Conservation (phyloP, 2,888 invertebrate species). For the Perizoma flavofasciatum region DNA sequence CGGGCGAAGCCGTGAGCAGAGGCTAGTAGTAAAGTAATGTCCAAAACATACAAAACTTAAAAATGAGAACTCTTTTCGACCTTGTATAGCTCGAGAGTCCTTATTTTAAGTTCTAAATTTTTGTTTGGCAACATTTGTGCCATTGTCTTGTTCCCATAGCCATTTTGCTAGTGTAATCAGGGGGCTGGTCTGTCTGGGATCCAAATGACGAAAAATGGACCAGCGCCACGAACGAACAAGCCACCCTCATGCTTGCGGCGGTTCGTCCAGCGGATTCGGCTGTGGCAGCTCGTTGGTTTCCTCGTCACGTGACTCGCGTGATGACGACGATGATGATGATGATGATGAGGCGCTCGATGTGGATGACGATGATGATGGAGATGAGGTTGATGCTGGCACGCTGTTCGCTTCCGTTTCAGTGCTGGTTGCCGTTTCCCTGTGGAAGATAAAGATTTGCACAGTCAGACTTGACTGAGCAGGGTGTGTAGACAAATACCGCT, state of each 20-base stretch:
- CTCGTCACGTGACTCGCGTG: slow-evolving; percentile 38
- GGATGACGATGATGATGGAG: slow-evolving; percentile 42
- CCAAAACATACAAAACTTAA: no score
- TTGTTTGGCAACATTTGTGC: no score
- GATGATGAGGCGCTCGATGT: slow-evolving; percentile 43
- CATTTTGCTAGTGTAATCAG: no score
- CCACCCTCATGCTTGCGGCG: slow-evolving; percentile 73
- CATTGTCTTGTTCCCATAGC: no score
- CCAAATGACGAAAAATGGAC: no score
- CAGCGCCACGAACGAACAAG: background rate
- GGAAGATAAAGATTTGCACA: background rate
- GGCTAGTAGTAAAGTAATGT: no score
- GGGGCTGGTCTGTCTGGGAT: no score
- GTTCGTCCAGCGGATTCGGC: slow-evolving; percentile 75
- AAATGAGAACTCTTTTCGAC: no score
- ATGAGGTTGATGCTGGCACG: slow-evolving; percentile 34
- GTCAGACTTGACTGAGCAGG: background rate
- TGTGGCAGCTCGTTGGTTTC: slow-evolving; percentile 61
- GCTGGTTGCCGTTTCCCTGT: slow-evolving; percentile 27
- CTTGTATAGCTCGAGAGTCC: no score
- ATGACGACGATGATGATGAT: slow-evolving; percentile 50
- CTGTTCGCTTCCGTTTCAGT: slow-evolving; percentile 24
- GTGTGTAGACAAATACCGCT: no score
- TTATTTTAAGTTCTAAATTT: no score
- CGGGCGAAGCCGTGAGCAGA: no score